Evolutionary conservation across 2,888 invertebrate genomes (phyloP).

Genomic region (Yponomeuta evonymella): DNA sequence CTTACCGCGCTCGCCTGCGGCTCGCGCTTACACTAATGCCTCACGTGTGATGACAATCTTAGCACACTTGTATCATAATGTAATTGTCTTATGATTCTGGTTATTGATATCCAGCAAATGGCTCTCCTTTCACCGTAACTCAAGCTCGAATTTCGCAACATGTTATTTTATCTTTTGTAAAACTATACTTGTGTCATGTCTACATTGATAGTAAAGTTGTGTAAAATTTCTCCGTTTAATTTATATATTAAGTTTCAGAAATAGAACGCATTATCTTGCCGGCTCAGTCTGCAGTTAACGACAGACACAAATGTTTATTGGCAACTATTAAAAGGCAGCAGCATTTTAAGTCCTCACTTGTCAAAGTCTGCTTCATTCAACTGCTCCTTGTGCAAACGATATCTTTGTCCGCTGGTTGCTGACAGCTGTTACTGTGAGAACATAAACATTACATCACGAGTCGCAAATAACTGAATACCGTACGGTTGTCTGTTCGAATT

Average conservation of each 20-base stretch:
- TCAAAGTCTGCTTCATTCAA: neutral
- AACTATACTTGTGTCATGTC: no score
- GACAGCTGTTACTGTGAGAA: neutral
- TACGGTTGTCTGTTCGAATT: neutral
- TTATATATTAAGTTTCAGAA: neutral
- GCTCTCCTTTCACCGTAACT: no score
- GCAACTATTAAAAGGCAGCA: neutral
- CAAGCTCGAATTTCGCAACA: no score
- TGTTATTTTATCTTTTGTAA: no score
- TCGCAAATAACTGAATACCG: neutral
- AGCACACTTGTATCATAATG: no score
- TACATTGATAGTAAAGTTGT: no score
- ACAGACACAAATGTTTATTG: neutral
- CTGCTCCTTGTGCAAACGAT: constrained; percentile 27
- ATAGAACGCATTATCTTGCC: neutral
- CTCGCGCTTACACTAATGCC: no score
- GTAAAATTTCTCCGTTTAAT: no score
- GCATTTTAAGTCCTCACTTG: neutral
- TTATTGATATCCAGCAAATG: no score
- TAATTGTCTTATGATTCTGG: no score
- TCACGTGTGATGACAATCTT: no score
- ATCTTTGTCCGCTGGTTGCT: constrained; percentile 21
- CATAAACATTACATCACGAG: constrained; percentile 3
- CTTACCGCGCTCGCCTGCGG: no score
- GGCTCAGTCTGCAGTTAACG: neutral